These are phyloP conservation scores for Apteryx mantelli DNA, from an alignment of 2,113 vertebrate genomes.

Conservation along the genomic window DNA sequence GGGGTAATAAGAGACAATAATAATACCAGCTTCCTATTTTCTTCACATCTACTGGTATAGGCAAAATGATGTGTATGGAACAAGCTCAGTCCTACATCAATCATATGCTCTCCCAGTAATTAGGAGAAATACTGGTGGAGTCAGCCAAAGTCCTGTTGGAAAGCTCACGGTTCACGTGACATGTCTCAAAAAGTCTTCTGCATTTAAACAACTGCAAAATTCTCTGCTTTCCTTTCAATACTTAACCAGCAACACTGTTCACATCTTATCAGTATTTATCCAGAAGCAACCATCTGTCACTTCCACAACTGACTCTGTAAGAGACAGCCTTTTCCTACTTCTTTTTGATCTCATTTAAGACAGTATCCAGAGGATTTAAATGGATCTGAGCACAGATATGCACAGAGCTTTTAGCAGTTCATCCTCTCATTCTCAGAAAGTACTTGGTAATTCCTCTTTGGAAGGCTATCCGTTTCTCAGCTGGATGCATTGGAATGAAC, in stretches of 20 bases:
- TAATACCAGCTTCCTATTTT: neutral
- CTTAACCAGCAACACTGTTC: neutral
- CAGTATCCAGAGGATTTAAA: neutral
- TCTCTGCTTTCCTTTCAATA: neutral
- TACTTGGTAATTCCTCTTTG: fast-evolving
- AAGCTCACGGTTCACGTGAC: fast-evolving
- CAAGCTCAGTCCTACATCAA: neutral
- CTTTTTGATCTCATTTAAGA: neutral
- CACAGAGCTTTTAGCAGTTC: neutral
- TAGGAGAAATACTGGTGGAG: neutral
- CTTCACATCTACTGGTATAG: neutral
- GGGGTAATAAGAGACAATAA: neutral
- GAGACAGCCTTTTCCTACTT: neutral
- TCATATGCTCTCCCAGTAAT: fast-evolving
- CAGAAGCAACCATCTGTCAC: neutral
- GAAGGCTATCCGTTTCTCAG: neutral
- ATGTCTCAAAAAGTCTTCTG: neutral
- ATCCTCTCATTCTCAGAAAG: neutral
- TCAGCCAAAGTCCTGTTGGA: neutral
- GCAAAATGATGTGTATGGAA: neutral
- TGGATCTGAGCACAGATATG: neutral
- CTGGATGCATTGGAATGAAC: neutral
- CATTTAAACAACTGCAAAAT: neutral
- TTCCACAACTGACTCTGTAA: fast-evolving
- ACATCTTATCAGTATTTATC: neutral